Percentiles rank a stretch among this genome's conserved stretches.
phyloP scores from a whole-genome alignment of 1,140 invertebrate species.

The Drosophila murphyi region DNA sequence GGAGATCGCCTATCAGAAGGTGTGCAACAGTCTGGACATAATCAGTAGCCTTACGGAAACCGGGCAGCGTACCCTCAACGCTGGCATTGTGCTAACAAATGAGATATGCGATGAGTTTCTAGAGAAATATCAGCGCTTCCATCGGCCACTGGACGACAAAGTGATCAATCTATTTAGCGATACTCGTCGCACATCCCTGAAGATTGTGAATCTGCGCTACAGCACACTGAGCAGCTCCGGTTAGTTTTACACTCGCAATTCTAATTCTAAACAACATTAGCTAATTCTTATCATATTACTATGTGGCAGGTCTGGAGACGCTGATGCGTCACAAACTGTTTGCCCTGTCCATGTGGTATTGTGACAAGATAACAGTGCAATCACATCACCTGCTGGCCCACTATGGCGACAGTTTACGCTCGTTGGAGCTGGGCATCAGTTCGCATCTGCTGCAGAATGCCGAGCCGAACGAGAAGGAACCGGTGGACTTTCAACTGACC shows the following conservation, averaged over 20 bases:
- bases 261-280: background rate
- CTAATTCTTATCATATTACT: background rate
- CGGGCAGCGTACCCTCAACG: conserved; percentile 57
- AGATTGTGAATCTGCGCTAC: conserved; percentile 89
- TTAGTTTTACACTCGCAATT: conserved; percentile 16
- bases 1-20: conserved; percentile 88
- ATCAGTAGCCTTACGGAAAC: conserved; percentile 84
- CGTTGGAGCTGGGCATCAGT: conserved; percentile 84
- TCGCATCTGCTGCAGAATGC: conserved; percentile 83
- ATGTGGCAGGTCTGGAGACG: conserved; percentile 85
- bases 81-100: conserved; percentile 79
- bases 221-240: conserved; percentile 87
- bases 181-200: conserved; percentile 88
- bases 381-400: conserved; percentile 85
- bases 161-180: conserved; percentile 91
- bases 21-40: conserved; percentile 87
- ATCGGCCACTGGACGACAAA: conserved; percentile 86
- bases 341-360: conserved; percentile 90
- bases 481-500: conserved; percentile 86
- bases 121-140: conserved; percentile 88
- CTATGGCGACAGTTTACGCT: conserved; percentile 84
- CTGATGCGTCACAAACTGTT: conserved; percentile 89
- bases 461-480: conserved; percentile 79
- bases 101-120: conserved; percentile 86
- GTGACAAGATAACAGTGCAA: conserved; percentile 87